Evolutionary conservation across 2,113 vertebrate genomes (phyloP).

Genomic region (Axis porcinus): DNA sequence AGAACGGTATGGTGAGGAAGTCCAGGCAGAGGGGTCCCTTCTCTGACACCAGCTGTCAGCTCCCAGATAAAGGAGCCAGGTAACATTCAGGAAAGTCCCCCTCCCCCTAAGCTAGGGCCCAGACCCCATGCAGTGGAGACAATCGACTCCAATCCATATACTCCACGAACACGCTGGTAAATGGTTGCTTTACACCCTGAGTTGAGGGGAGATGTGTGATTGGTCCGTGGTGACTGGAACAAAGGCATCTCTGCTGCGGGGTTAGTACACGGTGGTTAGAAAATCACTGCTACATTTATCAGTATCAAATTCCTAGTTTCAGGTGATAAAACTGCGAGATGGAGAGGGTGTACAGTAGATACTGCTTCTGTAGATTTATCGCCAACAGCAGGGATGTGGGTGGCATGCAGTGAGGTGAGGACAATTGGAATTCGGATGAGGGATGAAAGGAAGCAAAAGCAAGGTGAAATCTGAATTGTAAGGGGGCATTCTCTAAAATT

Average conservation of each 20-base stretch:
- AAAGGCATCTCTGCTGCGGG: accelerated
- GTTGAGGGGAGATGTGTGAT: accelerated
- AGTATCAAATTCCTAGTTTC: neutral
- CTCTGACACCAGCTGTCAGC: neutral
- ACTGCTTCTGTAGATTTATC: neutral
- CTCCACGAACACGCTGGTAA: accelerated
- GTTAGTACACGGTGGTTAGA: accelerated
- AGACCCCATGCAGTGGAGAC: neutral
- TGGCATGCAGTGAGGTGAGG: accelerated
- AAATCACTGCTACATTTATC: accelerated
- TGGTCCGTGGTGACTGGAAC: accelerated
- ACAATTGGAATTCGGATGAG: neutral
- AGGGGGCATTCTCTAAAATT: neutral
- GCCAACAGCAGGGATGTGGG: accelerated
- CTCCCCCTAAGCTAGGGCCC: too few relatives aligned
- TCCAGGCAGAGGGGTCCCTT: neutral
- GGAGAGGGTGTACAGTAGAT: accelerated
- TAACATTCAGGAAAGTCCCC: neutral
- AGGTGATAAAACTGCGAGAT: accelerated
- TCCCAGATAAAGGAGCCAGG: accelerated
- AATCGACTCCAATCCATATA: accelerated
- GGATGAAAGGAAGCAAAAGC: neutral
- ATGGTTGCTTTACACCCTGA: accelerated
- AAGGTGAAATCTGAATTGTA: neutral
- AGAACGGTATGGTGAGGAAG: neutral